phyloP scores from a whole-genome alignment of 2,888 invertebrate species.

The Nycteola revayana region DNA sequence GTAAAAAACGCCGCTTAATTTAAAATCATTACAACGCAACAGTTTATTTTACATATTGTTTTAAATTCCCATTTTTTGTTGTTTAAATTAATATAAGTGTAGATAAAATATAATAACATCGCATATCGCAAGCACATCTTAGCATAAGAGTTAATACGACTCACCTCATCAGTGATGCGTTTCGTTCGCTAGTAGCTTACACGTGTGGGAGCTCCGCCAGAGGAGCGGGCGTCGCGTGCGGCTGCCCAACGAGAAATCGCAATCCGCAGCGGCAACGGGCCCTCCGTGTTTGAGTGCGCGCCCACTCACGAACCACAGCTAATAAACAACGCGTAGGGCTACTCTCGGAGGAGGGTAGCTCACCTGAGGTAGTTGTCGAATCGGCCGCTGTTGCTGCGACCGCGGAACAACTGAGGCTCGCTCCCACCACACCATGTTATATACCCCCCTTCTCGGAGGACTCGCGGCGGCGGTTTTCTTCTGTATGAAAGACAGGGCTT shows the following conservation, averaged over 20 bases:
- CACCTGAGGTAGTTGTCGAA: slow-evolving; percentile 42
- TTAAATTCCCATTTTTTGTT: too few relatives aligned
- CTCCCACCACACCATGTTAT: slow-evolving; percentile 60
- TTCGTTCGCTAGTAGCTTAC: slow-evolving; percentile 40
- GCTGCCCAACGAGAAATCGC: slow-evolving; percentile 34
- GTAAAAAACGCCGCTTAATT: too few relatives aligned
- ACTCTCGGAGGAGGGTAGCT: slow-evolving; percentile 31
- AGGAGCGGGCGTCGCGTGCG: slow-evolving; percentile 39
- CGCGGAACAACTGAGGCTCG: slow-evolving; percentile 69
- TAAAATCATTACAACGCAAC: too few relatives aligned
- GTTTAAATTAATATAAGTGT: too few relatives aligned
- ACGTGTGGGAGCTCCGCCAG: slow-evolving; percentile 31
- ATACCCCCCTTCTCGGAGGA: slow-evolving; percentile 61
- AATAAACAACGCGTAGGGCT: slow-evolving; percentile 16
- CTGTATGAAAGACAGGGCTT: slow-evolving; percentile 46
- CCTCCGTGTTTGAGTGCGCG: slow-evolving; percentile 36
- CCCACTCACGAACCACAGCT: slow-evolving; percentile 29
- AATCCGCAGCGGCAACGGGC: slow-evolving; percentile 22
- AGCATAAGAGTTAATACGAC: slow-evolving; percentile 17
- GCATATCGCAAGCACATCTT: slow-evolving; percentile 36
- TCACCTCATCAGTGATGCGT: slow-evolving; percentile 54
- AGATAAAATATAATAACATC: slow-evolving; percentile 5
- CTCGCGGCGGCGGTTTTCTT: slow-evolving; percentile 43
- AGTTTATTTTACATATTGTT: too few relatives aligned
- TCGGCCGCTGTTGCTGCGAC: slow-evolving; percentile 47